Evolutionary conservation across 2,113 vertebrate genomes (phyloP).

Genomic region (Passerina amoena): DNA sequence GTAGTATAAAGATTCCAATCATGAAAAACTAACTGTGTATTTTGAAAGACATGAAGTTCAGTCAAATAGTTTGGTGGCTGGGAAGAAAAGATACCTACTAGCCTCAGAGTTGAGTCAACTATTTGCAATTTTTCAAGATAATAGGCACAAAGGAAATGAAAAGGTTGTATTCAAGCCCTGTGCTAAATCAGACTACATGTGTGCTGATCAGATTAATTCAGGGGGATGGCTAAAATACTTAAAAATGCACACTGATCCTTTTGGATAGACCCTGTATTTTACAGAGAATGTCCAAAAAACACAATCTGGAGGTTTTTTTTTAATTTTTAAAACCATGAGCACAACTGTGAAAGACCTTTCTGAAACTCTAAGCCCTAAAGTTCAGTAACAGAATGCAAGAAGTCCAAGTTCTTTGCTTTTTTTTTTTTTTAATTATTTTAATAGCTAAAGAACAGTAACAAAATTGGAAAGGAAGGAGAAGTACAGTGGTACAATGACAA

Average conservation of each 20-base stretch:
- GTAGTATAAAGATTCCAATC: background rate
- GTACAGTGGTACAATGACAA: background rate
- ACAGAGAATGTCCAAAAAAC: background rate
- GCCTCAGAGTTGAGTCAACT: background rate
- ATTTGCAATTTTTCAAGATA: background rate
- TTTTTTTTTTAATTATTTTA: background rate
- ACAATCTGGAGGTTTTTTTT: background rate
- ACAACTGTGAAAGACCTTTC: background rate
- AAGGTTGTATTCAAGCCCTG: background rate
- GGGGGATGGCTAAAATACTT: background rate
- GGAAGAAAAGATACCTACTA: background rate
- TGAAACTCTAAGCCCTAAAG: background rate
- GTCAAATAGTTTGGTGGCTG: background rate
- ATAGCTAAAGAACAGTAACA: background rate
- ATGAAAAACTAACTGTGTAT: background rate
- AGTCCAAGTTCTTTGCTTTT: background rate
- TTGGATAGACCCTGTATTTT: background rate
- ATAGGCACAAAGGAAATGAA: background rate
- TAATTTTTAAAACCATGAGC: background rate
- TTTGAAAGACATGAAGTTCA: background rate
- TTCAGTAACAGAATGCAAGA: background rate
- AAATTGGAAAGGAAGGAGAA: background rate
- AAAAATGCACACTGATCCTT: background rate
- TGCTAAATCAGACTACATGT: background rate
- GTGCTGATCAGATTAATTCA: background rate